These are phyloP conservation scores for Halcyon smyrnensis DNA, from an alignment of 2,797 vertebrate genomes.

Conservation along the genomic window DNA sequence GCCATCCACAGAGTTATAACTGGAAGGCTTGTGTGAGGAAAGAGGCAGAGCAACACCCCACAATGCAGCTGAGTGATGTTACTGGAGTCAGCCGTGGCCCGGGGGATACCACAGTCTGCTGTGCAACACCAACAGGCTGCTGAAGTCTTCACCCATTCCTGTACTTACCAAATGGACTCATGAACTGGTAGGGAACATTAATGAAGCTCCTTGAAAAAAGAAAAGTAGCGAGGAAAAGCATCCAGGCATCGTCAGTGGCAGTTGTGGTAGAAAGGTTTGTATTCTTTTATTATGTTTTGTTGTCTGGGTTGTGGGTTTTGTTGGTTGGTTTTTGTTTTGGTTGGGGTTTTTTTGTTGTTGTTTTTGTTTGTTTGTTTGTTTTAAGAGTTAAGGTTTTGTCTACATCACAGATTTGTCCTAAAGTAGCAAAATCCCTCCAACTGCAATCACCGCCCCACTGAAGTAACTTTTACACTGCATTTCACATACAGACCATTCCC, in stretches of 20 bases:
- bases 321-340: too few species aligned
- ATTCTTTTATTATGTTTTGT: neutral
- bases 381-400: neutral
- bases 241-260: neutral
- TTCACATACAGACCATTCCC: neutral
- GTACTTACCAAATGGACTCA: neutral
- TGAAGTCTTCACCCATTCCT: neutral
- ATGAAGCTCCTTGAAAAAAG: neutral
- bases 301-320: too few species aligned
- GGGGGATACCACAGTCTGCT: constrained; percentile 10
- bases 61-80: neutral
- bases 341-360: neutral
- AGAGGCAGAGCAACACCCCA: constrained; percentile 30
- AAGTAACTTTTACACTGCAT: neutral
- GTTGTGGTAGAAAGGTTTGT: neutral
- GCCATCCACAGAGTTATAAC: neutral
- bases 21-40: constrained; percentile 26
- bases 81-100: constrained; percentile 32
- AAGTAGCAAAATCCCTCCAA: neutral
- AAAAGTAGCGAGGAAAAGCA: neutral
- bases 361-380: too few species aligned
- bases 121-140: neutral
- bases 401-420: neutral
- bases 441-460: neutral
- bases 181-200: neutral